A percentile compares a stretch with the other conserved stretches of the same genome.
These are phyloP conservation scores for Plotosus lineatus DNA, from an alignment of 2,113 vertebrate genomes.

Conservation along the genomic window DNA sequence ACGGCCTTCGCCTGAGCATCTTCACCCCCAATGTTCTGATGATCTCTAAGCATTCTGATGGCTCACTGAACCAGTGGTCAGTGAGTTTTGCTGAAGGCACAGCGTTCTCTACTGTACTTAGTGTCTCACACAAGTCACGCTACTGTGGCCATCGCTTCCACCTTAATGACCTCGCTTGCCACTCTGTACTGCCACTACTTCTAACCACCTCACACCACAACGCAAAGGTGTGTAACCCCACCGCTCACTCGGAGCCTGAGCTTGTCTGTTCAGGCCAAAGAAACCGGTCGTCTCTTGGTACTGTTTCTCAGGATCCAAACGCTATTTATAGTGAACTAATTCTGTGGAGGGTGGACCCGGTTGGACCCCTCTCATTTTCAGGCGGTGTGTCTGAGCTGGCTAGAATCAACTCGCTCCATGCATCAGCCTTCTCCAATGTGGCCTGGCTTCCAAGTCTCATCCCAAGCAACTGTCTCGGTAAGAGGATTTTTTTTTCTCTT, in stretches of 20 bases:
- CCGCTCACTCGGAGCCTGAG: conserved; percentile 52
- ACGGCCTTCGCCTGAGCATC: conserved; percentile 89
- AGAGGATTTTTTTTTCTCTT: conserved; percentile 51
- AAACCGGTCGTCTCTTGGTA: conserved; percentile 63
- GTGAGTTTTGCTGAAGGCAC: conserved; percentile 97
- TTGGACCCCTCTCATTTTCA: conserved; percentile 93
- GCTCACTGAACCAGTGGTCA: conserved; percentile 95
- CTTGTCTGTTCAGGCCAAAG: conserved; percentile 56
- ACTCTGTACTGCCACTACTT: conserved; percentile 91
- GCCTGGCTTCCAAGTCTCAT: conserved; percentile 95
- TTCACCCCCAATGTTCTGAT: conserved; percentile 97
- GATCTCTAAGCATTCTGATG: conserved; percentile 97
- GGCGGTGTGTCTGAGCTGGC: conserved; percentile 97
- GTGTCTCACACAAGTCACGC: conserved; percentile 94
- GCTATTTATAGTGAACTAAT: conserved; percentile 97
- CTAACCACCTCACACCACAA: conserved; percentile 98
- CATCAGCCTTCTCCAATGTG: conserved; percentile 95
- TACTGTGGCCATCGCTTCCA: conserved; percentile 99
- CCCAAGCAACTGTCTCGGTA: conserved; percentile 94
- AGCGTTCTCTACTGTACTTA: conserved; percentile 95
- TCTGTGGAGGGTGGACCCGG: conserved; percentile 96
- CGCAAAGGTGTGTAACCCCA: conserved; percentile 69
- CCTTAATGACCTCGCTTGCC: conserved; percentile 96
- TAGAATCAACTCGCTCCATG: conserved; percentile 94
- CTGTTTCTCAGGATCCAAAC: conserved; percentile 82